These are phyloP conservation scores for Pteropus rufus DNA, from an alignment of 2,797 vertebrate genomes.

Conservation along the genomic window DNA sequence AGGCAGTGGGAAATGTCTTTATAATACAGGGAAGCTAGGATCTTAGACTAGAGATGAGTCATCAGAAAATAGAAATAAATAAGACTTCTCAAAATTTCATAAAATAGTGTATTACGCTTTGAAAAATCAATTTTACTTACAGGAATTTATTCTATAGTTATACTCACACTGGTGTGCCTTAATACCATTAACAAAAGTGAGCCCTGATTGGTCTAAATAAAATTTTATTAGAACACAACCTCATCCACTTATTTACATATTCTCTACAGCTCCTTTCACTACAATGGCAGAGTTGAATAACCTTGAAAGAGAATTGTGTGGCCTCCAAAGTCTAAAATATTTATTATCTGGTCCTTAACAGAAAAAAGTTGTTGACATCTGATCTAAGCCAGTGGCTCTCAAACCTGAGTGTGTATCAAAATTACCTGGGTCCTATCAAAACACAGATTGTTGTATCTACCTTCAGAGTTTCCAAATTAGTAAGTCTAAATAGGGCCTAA, in stretches of 20 bases:
- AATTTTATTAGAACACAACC: not conserved
- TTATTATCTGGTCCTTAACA: not conserved
- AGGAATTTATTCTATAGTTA: not conserved
- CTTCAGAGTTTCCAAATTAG: not conserved
- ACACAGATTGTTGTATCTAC: not conserved
- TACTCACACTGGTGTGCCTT: not conserved
- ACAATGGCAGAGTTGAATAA: not conserved
- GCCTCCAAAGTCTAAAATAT: not conserved
- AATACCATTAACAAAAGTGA: not conserved
- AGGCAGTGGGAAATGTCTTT: not conserved
- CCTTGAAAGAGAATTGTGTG: not conserved
- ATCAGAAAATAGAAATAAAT: constrained; percentile 7
- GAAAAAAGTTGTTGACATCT: not conserved
- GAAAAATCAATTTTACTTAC: not conserved
- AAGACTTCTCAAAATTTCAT: not conserved
- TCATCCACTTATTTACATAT: not conserved
- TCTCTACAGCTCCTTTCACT: not conserved
- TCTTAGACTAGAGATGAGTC: not conserved
- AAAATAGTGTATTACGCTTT: not conserved
- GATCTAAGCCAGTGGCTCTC: not conserved
- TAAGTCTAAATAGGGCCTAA: not conserved
- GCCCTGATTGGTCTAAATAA: not conserved
- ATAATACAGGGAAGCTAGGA: not conserved
- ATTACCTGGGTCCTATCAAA: not conserved
- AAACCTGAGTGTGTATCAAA: not conserved